Percentiles rank a stretch among this genome's conserved stretches.
Conservation (phyloP, 2,888 invertebrate genomes). For the Apodemia hepburni region DNA sequence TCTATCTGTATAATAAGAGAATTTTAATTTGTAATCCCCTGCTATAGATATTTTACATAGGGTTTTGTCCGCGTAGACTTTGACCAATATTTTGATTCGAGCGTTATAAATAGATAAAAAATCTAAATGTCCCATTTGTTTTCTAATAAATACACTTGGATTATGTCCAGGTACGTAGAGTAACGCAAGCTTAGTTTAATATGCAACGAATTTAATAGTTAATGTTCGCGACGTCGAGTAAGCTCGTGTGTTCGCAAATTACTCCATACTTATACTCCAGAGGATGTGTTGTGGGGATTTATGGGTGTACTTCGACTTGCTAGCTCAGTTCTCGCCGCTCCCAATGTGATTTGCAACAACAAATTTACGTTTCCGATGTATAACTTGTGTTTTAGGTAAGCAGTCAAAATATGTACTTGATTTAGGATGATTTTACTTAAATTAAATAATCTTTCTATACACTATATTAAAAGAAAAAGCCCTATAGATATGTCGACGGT, state of each 20-base stretch:
- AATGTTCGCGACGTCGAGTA: conserved; percentile 66
- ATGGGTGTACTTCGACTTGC: conserved; percentile 62
- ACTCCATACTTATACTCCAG: conserved; percentile 71
- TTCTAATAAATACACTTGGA: background rate
- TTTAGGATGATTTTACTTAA: no score
- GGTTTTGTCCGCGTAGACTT: no score
- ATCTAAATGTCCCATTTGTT: no score
- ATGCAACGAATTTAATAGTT: conserved; percentile 80
- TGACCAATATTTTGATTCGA: no score
- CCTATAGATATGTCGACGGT: no score
- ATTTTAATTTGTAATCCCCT: no score
- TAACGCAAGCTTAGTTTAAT: conserved; percentile 56
- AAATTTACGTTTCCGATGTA: conserved; percentile 29
- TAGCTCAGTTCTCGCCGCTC: conserved; percentile 50
- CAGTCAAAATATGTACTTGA: background rate
- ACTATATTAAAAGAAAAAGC: no score
- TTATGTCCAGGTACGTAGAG: conserved; percentile 15
- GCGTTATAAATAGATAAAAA: no score
- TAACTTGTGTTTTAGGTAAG: conserved; percentile 19
- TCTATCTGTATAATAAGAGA: no score
- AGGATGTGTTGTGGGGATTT: conserved; percentile 57
- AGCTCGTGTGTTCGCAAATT: conserved; percentile 69
- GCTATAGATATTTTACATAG: no score
- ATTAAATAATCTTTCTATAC: no score
- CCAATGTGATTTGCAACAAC: conserved; percentile 46